Evolutionary conservation across 2,888 invertebrate species (phyloP), one percentile per base, ranked within the genome.

Genomic region (Leucozona laternaria): DNA sequence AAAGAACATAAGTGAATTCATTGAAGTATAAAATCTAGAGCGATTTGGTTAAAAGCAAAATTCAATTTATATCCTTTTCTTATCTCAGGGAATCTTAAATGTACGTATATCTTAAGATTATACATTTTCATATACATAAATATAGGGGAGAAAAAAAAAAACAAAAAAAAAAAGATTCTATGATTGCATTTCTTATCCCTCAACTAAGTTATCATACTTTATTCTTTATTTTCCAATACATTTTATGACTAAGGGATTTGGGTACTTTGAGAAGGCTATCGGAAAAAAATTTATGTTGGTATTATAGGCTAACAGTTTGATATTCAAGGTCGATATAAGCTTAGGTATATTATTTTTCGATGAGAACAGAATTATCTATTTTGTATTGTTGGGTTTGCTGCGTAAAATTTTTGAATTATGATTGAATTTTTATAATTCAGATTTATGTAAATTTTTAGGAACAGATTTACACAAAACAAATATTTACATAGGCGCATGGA

Each of bases 151-250:
- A 31, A 5, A 4, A 31, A 58, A 57, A 15, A 64, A 31, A 43
- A 40, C 13, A 43, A 10, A 22, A 79, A 55, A 48, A 50, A 57
- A 8, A 40, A 50, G 11, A n/a, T 64, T 66, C 58, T 81, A 71
- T 82, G 86, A 86, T 86, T 86, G 86, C 86, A 86, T 86, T 86
- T 82, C 86, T 82, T 73, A 55, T 31, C 68, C 71, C 78, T 73
- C 57, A 70, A 20, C 53, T 68, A 48, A 31, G 48, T 64, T 31
- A 28, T 28, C 34, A 22, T 22, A 50, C n/a, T 68, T 68, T 37
- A 25, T 37, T 22, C 8, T 22, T 25, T 43, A 25, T 50, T 10
- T 53, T 68, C 15, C 15, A 15, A 34, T 31, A 55, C 17, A 53
- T 40, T 71, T 53, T 25, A 57, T 28, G 28, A 43, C 71, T 43